Base-by-base conservation (phyloP, 2,113 vertebrate genomes). In the Paracanthobrama guichenoti region DNA sequence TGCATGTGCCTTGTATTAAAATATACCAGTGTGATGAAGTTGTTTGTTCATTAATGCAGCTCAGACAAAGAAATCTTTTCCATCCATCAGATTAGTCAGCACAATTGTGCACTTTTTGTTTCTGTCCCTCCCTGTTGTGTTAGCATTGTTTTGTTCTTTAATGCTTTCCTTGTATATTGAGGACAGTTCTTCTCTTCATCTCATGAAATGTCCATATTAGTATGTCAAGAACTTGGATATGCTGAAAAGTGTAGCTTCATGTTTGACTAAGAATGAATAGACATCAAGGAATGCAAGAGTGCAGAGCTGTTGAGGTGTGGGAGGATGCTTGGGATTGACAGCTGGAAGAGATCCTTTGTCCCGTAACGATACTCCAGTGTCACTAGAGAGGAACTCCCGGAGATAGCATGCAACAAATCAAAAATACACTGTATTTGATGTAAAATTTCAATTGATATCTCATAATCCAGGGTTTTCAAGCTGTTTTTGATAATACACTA, bases 301-400 rank as follows among this genome's bases (percentile, higher is more conserved):
- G 80, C 20, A 48, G 26, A 48, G 77, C 59, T 79, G 59, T 64
- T 28, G 57, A 64, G 78, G 16, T 69, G 66, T 50, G 44, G 62
- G 66, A 42, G 66, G 24, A 48, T 12, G 9, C 24, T 48, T 28
- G 80, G 28, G 14, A 72, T 71, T 18, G 66, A 82, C 80, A 82
- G 80, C 80, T 71, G 80, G 57, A 24, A 69, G 28, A 57, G 48
- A 82, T 82, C 80, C 48, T 55, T 55, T 55, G 64, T 81, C 64
- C 26, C 18, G 48, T 48, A 66, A 66, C n/a, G 9, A 3, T 66
- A 28, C 50, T 35, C 5, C 44, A 80, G 2, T 64, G 44, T 67
- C 79, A 66, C 78, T 4, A 50, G 24, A 50, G 16, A 50, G 26
- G 8, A 79, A 64, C 59, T 64, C 39, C 14, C 53, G 46, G 57